phyloP scores from a whole-genome alignment of 2,797 vertebrate species.

The Pteronotus mesoamericanus region DNA sequence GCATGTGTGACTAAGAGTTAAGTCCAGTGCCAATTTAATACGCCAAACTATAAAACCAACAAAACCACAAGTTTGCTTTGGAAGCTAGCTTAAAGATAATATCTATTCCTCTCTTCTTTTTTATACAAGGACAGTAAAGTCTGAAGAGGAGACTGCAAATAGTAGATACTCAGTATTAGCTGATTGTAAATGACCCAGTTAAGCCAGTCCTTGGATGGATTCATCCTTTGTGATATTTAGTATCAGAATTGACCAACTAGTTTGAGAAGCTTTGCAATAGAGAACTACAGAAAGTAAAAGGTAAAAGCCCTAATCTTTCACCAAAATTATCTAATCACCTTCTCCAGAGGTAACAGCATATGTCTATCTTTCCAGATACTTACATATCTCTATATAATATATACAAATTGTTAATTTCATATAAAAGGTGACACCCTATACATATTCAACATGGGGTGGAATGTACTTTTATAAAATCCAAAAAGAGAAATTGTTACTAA shows the following conservation, averaged over 20 bases:
- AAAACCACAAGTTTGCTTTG: background rate
- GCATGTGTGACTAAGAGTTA: background rate
- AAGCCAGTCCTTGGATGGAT: background rate
- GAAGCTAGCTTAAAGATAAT: background rate
- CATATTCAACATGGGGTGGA: background rate
- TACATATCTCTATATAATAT: background rate
- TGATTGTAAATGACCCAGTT: background rate
- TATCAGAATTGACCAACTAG: background rate
- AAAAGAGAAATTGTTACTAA: slow-evolving; percentile 15
- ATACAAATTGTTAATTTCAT: background rate
- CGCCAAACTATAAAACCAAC: background rate
- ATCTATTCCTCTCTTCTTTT: background rate
- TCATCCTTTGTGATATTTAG: background rate
- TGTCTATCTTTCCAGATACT: background rate
- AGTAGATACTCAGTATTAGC: background rate
- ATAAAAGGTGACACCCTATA: background rate
- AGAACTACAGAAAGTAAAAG: background rate
- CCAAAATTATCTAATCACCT: background rate
- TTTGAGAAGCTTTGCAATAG: background rate
- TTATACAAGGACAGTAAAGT: background rate
- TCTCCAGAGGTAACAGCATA: background rate
- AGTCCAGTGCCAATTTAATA: background rate
- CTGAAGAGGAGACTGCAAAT: background rate
- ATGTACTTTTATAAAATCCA: background rate
- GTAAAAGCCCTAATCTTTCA: background rate